Evolutionary conservation across 2,888 invertebrate genomes (phyloP).

Genomic region (Melanotus villosus): DNA sequence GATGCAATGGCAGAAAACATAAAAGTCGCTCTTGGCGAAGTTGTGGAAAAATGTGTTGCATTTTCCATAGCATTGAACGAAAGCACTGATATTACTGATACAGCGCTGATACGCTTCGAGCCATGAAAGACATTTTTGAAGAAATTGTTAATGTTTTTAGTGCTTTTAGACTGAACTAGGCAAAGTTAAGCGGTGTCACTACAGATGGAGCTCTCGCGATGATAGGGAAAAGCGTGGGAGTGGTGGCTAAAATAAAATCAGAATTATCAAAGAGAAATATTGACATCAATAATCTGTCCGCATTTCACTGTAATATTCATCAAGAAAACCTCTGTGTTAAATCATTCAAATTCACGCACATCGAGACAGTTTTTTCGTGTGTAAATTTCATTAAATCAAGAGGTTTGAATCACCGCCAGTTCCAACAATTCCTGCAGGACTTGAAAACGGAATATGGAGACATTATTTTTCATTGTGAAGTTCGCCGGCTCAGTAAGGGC

Average conservation of each 20-base stretch:
- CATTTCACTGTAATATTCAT: slow-evolving; percentile 54
- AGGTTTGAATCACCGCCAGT: slow-evolving; percentile 54
- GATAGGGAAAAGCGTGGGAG: slow-evolving; percentile 43
- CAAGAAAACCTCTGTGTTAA: slow-evolving; percentile 52
- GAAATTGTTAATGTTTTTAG: slow-evolving; percentile 37
- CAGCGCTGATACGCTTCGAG: slow-evolving; percentile 22
- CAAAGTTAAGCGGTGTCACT: slow-evolving; percentile 42
- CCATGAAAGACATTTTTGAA: slow-evolving; percentile 37
- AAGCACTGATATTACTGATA: slow-evolving; percentile 34
- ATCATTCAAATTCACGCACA: slow-evolving; percentile 41
- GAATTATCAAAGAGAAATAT: slow-evolving; percentile 37
- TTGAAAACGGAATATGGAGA: slow-evolving; percentile 47
- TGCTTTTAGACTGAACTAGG: slow-evolving; percentile 38
- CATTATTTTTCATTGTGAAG: slow-evolving; percentile 44
- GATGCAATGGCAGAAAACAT: slow-evolving; percentile 41
- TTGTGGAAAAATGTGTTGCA: slow-evolving; percentile 31
- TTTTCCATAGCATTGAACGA: slow-evolving; percentile 40
- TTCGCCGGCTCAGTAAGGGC: slow-evolving; percentile 45
- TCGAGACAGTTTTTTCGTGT: slow-evolving; percentile 42
- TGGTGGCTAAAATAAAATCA: slow-evolving; percentile 35
- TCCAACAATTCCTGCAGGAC: slow-evolving; percentile 46
- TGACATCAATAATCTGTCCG: slow-evolving; percentile 34
- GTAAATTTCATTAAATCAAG: slow-evolving; percentile 52
- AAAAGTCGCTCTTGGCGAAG: slow-evolving; percentile 30
- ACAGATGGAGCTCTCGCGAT: slow-evolving; percentile 49